phyloP scores from a whole-genome alignment of 1,140 invertebrate species.

The Procambarus virginalis region DNA sequence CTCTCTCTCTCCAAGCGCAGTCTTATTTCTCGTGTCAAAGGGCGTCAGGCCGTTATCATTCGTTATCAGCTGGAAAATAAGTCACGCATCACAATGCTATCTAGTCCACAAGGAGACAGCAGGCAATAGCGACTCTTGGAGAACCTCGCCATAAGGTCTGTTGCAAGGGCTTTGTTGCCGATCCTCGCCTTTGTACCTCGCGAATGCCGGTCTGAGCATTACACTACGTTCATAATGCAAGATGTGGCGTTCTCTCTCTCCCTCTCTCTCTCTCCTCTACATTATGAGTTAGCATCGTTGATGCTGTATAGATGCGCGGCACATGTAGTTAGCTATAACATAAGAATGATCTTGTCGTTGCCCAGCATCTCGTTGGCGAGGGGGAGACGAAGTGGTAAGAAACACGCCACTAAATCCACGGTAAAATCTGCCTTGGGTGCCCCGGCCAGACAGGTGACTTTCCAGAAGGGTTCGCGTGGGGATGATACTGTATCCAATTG shows the following conservation, averaged over 20 bases:
- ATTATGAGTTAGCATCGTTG: not conserved
- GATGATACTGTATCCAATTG: constrained; percentile 53
- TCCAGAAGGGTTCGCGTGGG: constrained; percentile 13
- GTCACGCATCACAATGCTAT: constrained; percentile 55
- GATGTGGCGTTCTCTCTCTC: not conserved
- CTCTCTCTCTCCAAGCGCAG: not conserved
- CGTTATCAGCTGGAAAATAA: constrained; percentile 55
- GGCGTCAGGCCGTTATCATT: constrained; percentile 44
- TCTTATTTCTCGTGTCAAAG: constrained; percentile 41
- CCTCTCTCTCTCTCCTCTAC: not conserved
- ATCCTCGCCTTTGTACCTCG: constrained; percentile 24
- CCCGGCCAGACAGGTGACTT: constrained; percentile 23
- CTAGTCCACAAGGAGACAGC: constrained; percentile 36
- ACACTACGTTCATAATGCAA: constrained; percentile 28
- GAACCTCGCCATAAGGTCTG: constrained; percentile 1
- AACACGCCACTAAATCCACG: not conserved
- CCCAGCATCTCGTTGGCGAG: not conserved
- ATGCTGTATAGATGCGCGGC: not conserved
- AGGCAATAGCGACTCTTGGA: constrained; percentile 5
- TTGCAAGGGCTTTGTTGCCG: constrained; percentile 33
- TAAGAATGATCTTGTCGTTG: not conserved
- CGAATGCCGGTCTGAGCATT: constrained; percentile 20
- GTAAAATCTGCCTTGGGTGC: constrained; percentile 28
- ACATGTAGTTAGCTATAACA: not conserved
- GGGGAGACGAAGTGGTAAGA: constrained; percentile 4